phyloP scores from a whole-genome alignment of 2,113 vertebrate species.

The Panthera uncia region DNA sequence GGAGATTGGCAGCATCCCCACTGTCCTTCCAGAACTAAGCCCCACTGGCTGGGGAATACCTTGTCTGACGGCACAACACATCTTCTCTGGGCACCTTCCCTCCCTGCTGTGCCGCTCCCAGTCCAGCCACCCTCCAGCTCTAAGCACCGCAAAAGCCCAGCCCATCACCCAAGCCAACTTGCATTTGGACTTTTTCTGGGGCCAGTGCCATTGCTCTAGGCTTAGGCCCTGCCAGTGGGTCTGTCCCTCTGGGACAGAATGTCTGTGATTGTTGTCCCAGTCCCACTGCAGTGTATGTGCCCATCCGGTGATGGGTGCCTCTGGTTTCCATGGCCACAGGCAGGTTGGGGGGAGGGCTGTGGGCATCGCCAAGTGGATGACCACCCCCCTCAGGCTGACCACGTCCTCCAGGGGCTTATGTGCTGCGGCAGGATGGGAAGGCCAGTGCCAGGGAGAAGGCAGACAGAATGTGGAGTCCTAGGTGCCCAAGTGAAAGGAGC shows the following conservation, averaged over 20 bases:
- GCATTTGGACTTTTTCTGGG: background rate
- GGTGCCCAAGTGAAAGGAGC: background rate
- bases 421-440: accelerated
- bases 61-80: background rate
- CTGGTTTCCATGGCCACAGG: background rate
- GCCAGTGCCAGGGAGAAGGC: background rate
- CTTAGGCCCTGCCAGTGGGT: background rate
- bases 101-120: background rate
- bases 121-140: background rate
- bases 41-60: background rate
- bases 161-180: background rate
- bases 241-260: background rate
- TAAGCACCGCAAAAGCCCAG: background rate
- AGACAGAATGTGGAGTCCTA: background rate
- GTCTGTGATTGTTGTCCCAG: background rate
- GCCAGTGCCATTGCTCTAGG: background rate
- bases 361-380: background rate
- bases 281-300: background rate
- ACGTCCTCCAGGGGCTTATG: background rate
- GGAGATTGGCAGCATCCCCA: background rate
- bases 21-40: background rate
- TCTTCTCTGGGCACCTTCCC: background rate
- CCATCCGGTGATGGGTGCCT: background rate
- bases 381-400: too few species aligned
- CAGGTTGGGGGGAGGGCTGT: background rate